Evolutionary conservation across 37 sponge, comb jelly and placozoan species (phyloP).

Genomic region (Halisarca cf. caerulea): DNA sequence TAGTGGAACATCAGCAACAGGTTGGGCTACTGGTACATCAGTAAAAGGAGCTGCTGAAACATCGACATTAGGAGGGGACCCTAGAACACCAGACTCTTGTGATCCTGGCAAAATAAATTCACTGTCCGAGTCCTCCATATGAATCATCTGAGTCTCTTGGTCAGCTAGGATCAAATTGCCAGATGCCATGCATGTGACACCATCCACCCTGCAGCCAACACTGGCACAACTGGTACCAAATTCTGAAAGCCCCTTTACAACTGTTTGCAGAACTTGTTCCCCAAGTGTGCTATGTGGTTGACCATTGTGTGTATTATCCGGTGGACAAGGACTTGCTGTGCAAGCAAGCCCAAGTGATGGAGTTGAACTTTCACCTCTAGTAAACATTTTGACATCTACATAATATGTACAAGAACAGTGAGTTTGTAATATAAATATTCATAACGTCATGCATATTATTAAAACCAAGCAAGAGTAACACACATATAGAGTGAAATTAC

Average conservation of each 20-base stretch:
- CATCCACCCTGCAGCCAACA: not conserved
- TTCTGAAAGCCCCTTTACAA: not conserved
- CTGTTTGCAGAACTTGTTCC: not conserved
- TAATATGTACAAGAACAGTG: too few relatives aligned
- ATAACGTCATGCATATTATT: too few relatives aligned
- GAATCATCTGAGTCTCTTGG: conserved; percentile 4
- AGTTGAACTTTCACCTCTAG: too few relatives aligned
- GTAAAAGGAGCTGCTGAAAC: not conserved
- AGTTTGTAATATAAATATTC: too few relatives aligned
- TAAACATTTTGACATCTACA: too few relatives aligned
- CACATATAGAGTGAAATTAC: too few relatives aligned
- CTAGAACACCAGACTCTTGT: too few relatives aligned
- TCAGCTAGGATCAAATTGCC: not conserved
- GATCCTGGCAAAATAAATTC: conserved; percentile 9
- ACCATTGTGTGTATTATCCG: not conserved
- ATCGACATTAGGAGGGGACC: not conserved
- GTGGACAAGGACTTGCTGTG: not conserved
- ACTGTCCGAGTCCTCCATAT: conserved; percentile 3
- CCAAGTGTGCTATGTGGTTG: not conserved
- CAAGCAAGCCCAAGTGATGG: not conserved
- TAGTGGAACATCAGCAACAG: not conserved
- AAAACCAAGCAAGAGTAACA: too few relatives aligned
- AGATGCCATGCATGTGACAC: not conserved
- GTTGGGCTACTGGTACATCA: not conserved
- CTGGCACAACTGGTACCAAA: not conserved